These are phyloP conservation scores for Drosophila peninsularis DNA, from an alignment of 2,888 invertebrate genomes.

Conservation along the genomic window DNA sequence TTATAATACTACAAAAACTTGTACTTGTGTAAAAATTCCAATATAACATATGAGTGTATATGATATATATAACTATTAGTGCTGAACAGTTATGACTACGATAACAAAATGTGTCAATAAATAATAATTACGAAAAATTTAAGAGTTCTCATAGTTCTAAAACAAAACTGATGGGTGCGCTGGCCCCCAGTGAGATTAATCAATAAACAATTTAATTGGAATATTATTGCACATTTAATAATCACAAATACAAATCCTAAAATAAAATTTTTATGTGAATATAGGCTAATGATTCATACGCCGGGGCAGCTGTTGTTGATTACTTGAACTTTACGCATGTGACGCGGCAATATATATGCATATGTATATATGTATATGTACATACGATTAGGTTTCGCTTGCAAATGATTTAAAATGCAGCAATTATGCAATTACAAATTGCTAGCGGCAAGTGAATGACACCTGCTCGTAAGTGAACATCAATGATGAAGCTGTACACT, in stretches of 20 bases:
- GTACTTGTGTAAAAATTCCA: not conserved
- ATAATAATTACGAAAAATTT: not conserved
- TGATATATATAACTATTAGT: constrained; percentile 2
- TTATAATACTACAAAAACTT: not conserved
- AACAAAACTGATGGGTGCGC: not conserved
- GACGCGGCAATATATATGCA: not conserved
- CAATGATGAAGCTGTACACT: not conserved
- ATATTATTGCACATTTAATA: constrained; percentile 19
- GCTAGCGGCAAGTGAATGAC: constrained; percentile 4
- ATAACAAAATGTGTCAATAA: not conserved
- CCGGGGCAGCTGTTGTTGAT: constrained; percentile 20
- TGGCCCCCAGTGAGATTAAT: constrained; percentile 24
- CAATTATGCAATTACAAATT: constrained; percentile 21
- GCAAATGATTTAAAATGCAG: constrained; percentile 15
- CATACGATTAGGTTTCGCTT: constrained; percentile 9
- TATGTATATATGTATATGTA: not conserved
- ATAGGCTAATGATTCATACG: constrained; percentile 49
- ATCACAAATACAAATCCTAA: constrained; percentile 3
- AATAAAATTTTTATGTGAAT: constrained; percentile 1
- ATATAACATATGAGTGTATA: too few relatives aligned
- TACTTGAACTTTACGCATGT: constrained; percentile 45
- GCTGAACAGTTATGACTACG: constrained; percentile 12
- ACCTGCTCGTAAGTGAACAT: not conserved
- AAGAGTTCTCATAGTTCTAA: constrained; percentile 9
- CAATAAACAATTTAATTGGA: constrained; percentile 14